phyloP scores from a whole-genome alignment of 2,113 vertebrate species.

The Daboia siamensis region DNA sequence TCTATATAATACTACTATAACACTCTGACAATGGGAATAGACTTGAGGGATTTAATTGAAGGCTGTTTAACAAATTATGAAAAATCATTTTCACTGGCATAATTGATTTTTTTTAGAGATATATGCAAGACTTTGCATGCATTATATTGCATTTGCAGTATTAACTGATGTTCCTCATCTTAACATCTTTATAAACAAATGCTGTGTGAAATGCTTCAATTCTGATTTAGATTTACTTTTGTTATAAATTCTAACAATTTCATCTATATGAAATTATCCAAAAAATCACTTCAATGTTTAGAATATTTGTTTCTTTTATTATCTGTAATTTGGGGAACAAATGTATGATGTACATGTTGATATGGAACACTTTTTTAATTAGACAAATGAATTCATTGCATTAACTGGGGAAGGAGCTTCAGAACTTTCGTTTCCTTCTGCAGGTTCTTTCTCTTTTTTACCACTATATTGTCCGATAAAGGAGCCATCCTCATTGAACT shows the following conservation, averaged over 20 bases:
- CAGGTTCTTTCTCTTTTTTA: conserved; percentile 90
- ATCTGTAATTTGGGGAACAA: conserved; percentile 58
- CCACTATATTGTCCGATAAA: conserved; percentile 99
- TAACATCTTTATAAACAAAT: conserved; percentile 41
- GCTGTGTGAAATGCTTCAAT: conserved; percentile 50
- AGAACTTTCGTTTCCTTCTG: conserved; percentile 91
- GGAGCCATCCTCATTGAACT: conserved; percentile 98
- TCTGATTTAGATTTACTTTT: conserved; percentile 52
- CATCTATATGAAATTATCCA: conserved; percentile 55
- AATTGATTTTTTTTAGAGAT: conserved; percentile 71
- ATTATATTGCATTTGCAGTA: conserved; percentile 62
- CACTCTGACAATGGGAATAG: conserved; percentile 80
- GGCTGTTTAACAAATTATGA: conserved; percentile 74
- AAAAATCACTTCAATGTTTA: conserved; percentile 54
- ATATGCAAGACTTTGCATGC: conserved; percentile 76
- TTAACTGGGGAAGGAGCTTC: conserved; percentile 94
- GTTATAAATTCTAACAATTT: conserved; percentile 22
- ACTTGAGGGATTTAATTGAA: conserved; percentile 74
- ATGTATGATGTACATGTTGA: conserved; percentile 54
- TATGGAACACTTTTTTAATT: conserved; percentile 60
- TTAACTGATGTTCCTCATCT: conserved; percentile 23
- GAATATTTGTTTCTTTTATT: conserved; percentile 48
- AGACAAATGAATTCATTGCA: conserved; percentile 98
- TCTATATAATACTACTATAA: conserved; percentile 82
- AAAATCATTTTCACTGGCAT: conserved; percentile 66